Conservation (phyloP, 1,140 invertebrate species). For the Drosophila busckii region DNA sequence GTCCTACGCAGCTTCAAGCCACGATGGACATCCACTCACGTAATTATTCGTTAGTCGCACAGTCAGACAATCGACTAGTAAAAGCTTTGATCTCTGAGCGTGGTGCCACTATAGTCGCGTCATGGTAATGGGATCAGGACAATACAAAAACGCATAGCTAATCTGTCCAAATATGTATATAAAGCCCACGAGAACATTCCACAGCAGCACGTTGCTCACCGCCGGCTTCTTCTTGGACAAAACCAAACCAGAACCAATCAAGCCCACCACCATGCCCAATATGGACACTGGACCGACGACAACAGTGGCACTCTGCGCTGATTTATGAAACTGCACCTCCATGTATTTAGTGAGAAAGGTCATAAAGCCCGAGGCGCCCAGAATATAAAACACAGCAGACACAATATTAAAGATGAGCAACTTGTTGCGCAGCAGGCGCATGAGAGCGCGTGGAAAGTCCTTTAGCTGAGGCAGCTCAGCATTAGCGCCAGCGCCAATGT, state of each 20-base stretch:
- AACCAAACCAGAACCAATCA: conserved; percentile 82
- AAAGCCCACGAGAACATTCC: conserved; percentile 83
- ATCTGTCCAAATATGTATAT: conserved; percentile 80
- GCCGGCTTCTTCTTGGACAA: conserved; percentile 83
- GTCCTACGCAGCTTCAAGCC: too few relatives aligned
- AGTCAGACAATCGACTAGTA: too few relatives aligned
- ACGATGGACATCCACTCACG: too few relatives aligned
- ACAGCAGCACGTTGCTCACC: conserved; percentile 82
- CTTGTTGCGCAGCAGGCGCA: conserved; percentile 82
- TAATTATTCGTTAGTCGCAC: too few relatives aligned
- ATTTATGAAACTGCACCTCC: conserved; percentile 84
- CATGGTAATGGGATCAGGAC: conserved; percentile 68
- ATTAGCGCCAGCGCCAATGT: conserved; percentile 44
- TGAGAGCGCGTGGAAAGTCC: conserved; percentile 82
- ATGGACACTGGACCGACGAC: conserved; percentile 82
- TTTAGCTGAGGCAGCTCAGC: conserved; percentile 60
- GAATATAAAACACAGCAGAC: conserved; percentile 82
- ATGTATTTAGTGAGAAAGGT: conserved; percentile 87
- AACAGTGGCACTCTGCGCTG: conserved; percentile 82
- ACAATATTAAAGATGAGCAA: conserved; percentile 82
- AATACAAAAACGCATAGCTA: conserved; percentile 82
- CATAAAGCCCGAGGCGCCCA: conserved; percentile 84
- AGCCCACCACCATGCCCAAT: conserved; percentile 82
- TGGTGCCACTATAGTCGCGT: too few relatives aligned
- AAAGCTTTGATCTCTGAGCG: too few relatives aligned